A percentile compares a stretch with the other conserved stretches of the same genome.
These are phyloP conservation scores for Gastracanthus pulcherrimus DNA, from an alignment of 2,888 invertebrate species.

Conservation along the genomic window DNA sequence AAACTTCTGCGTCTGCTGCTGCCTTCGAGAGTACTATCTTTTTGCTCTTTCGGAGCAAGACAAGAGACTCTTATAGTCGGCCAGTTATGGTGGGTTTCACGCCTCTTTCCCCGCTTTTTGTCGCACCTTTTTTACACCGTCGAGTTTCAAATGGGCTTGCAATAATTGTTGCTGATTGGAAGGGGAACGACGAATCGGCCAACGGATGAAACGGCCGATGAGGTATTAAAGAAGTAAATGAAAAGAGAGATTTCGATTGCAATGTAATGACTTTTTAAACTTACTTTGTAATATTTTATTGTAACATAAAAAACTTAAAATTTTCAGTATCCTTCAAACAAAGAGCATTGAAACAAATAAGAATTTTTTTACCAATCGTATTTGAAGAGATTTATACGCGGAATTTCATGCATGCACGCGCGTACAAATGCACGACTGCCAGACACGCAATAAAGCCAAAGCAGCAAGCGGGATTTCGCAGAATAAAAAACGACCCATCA, in stretches of 20 bases:
- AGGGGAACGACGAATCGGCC: too few species aligned
- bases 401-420: too few species aligned
- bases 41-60: background rate
- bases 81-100: conserved; percentile 43
- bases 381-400: too few species aligned
- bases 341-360: too few species aligned
- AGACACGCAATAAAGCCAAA: background rate
- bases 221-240: too few species aligned
- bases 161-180: conserved; percentile 22
- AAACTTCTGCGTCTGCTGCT: conserved; percentile 33
- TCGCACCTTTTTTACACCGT: background rate
- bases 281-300: too few species aligned
- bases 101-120: conserved; percentile 8
- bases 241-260: too few species aligned
- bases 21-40: background rate
- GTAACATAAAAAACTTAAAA: too few species aligned
- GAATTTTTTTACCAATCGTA: background rate
- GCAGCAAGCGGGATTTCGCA: background rate
- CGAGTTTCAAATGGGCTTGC: background rate
- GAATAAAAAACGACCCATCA: conserved; percentile 17
- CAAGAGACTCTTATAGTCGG: background rate
- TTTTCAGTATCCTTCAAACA: too few species aligned
- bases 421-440: too few species aligned
- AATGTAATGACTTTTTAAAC: too few species aligned
- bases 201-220: too few species aligned